These are phyloP conservation scores for Globodera rostochiensis DNA, from an alignment of 1,140 invertebrate genomes.

Conservation along the genomic window DNA sequence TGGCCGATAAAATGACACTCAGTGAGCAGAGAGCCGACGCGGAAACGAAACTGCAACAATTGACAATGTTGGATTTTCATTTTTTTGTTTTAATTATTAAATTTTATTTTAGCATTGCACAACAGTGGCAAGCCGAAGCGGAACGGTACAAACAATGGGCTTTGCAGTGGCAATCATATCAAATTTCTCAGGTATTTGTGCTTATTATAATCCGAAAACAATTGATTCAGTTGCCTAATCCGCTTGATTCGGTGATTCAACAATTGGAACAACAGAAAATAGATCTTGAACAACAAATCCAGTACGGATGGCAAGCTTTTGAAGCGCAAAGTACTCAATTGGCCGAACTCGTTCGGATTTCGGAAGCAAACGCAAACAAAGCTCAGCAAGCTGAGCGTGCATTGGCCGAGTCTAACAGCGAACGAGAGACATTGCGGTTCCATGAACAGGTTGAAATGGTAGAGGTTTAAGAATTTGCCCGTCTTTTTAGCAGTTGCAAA, in stretches of 20 bases:
- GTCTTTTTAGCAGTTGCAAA: constrained; percentile 21
- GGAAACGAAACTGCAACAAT: constrained; percentile 42
- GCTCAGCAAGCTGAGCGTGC: background rate
- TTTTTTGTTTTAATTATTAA: constrained; percentile 9
- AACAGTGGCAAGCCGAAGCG: constrained; percentile 61
- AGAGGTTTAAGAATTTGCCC: background rate
- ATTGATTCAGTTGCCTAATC: constrained; percentile 50
- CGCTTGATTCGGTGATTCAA: constrained; percentile 47
- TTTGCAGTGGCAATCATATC: constrained; percentile 62
- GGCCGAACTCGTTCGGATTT: constrained; percentile 23
- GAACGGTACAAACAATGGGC: constrained; percentile 57
- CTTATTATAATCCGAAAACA: background rate
- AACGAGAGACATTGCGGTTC: background rate
- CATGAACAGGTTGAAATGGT: background rate
- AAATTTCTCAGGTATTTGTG: constrained; percentile 48
- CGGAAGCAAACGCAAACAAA: constrained; percentile 18
- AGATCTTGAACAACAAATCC: constrained; percentile 55
- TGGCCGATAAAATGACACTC: constrained; percentile 27
- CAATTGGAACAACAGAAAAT: constrained; percentile 45
- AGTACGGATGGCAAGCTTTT: constrained; percentile 60
- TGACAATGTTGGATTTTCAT: constrained; percentile 29
- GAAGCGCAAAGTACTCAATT: constrained; percentile 48
- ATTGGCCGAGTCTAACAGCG: background rate
- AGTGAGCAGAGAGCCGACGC: constrained; percentile 35
- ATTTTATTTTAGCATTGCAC: constrained; percentile 41